Percentiles rank a stretch among this genome's conserved stretches.
These are phyloP conservation scores for Caenorhabditis sp. DNA, from an alignment of 2,888 invertebrate genomes.

Conservation along the genomic window DNA sequence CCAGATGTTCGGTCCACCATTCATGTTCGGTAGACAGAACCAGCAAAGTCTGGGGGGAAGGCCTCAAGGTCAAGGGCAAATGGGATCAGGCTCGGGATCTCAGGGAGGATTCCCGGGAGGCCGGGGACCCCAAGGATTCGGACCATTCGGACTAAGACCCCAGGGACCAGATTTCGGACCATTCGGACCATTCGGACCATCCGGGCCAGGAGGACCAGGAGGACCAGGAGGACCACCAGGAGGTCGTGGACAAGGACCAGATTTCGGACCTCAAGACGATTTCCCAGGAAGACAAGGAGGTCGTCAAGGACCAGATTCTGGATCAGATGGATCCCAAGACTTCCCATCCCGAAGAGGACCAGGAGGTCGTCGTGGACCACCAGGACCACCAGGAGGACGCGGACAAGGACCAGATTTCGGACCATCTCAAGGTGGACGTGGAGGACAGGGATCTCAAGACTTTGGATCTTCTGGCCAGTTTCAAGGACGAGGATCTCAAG, in stretches of 20 bases:
- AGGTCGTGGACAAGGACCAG: constrained; percentile 31
- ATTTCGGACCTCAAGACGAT: constrained; percentile 23
- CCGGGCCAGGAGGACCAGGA: not conserved
- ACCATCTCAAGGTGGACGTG: constrained; percentile 17
- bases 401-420: constrained; percentile 22
- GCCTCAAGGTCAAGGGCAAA: constrained; percentile 9
- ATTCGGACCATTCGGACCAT: not conserved
- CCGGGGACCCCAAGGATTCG: not conserved
- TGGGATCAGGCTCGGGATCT: constrained; percentile 2
- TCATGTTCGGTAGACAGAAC: constrained; percentile 23
- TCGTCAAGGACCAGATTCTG: constrained; percentile 9
- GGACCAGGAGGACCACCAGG: constrained; percentile 27
- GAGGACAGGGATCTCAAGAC: not conserved
- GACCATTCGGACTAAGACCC: not conserved
- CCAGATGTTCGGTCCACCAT: constrained; percentile 1
- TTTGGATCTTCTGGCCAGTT: too few species aligned
- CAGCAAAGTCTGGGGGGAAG: not conserved
- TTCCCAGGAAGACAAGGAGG: constrained; percentile 27
- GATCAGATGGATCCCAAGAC: constrained; percentile 10
- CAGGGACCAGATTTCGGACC: not conserved
- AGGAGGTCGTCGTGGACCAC: constrained; percentile 12
- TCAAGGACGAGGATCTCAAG: constrained; percentile 14
- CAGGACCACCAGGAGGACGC: constrained; percentile 17
- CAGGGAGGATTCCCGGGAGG: constrained; percentile 24
- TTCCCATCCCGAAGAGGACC: not conserved